phyloP scores from a whole-genome alignment of 2,888 invertebrate genomes.

The Mesorhabditis sp. region DNA sequence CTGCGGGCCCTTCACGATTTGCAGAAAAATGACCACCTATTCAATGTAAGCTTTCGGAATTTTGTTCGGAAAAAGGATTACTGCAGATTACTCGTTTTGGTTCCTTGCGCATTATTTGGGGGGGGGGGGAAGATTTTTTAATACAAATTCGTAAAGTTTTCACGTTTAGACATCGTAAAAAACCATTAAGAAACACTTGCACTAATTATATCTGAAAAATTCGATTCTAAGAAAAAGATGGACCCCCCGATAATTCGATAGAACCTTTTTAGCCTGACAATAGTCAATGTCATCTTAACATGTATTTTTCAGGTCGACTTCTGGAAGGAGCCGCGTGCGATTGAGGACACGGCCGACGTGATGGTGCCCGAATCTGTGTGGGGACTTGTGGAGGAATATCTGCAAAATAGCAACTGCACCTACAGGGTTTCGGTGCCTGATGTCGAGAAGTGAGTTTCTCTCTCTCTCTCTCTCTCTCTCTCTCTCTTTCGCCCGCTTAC shows the following conservation, averaged over 20 bases:
- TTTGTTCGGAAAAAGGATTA: background rate
- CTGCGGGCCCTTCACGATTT: background rate
- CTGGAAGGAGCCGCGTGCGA: constrained; percentile 66
- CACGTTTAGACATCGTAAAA: too few species aligned
- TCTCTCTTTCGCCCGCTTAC: background rate
- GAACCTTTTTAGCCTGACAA: too few species aligned
- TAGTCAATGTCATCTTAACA: too few species aligned
- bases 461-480: too few species aligned
- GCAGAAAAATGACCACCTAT: background rate
- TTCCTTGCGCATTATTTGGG: too few species aligned
- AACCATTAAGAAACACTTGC: too few species aligned
- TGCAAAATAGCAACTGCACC: constrained; percentile 23
- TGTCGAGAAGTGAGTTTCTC: constrained; percentile 40
- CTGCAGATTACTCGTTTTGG: too few species aligned
- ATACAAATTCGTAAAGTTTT: too few species aligned
- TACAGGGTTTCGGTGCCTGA: constrained; percentile 43
- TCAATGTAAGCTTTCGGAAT: background rate
- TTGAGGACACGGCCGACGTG: constrained; percentile 88
- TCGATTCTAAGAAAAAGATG: too few species aligned
- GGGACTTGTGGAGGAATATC: constrained; percentile 19
- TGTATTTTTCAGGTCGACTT: too few species aligned
- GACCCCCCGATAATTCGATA: too few species aligned
- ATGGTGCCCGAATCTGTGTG: constrained; percentile 57
- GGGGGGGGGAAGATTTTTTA: too few species aligned
- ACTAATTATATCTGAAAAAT: background rate